Evolutionary conservation across 2,797 vertebrate genomes (phyloP).

Genomic region (Notoglanidium macrostoma): DNA sequence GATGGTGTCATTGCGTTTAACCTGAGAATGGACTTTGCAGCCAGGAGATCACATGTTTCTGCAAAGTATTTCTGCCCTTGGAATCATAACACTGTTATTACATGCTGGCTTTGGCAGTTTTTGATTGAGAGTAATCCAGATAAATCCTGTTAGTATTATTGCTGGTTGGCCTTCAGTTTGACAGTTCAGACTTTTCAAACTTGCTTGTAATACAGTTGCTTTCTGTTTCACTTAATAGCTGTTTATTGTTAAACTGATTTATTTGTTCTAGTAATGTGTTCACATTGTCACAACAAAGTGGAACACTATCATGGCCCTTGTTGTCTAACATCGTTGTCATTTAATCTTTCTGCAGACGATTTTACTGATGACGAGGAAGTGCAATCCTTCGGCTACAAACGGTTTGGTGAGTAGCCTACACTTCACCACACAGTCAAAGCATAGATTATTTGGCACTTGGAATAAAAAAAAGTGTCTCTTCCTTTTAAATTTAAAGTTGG

Average conservation of each 20-base stretch:
- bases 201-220: not conserved
- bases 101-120: constrained; percentile 17
- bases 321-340: constrained; percentile 46
- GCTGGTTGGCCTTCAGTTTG: constrained; percentile 15
- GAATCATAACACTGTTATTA: constrained; percentile 40
- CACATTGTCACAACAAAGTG: not conserved
- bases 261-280: not conserved
- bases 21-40: constrained; percentile 32
- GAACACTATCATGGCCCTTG: not conserved
- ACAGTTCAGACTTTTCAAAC: constrained; percentile 13
- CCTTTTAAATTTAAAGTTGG: constrained; percentile 8
- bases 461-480: not conserved
- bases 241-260: not conserved
- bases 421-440: constrained; percentile 1
- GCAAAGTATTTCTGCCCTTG: constrained; percentile 30
- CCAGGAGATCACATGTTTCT: constrained; percentile 43
- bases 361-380: constrained; percentile 98
- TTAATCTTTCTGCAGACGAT: constrained; percentile 83
- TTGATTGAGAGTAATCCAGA: constrained; percentile 14
- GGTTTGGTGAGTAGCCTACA: constrained; percentile 89
- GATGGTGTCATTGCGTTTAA: constrained; percentile 48
- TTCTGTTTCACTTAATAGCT: not conserved
- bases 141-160: constrained; percentile 25
- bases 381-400: constrained; percentile 98
- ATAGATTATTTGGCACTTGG: not conserved